Evolutionary conservation across 2,888 invertebrate species (phyloP), one percentile per base, ranked within the genome.

Genomic region (Empis stercorea): DNA sequence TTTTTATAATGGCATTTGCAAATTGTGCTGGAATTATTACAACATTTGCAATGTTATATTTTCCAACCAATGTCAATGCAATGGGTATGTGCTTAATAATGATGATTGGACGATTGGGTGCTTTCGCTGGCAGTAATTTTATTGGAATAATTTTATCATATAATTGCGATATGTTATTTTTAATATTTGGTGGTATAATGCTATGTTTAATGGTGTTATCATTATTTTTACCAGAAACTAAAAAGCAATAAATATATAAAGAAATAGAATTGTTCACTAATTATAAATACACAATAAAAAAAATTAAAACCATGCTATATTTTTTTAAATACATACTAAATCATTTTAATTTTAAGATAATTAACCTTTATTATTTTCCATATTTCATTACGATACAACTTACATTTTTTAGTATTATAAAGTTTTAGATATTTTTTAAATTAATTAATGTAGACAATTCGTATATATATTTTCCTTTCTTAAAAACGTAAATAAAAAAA

Each of bases 1-100:
- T 75, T 0, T 43, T 76, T 2, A 72, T 73, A 56, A 73, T 76
- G 57, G 73, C 73, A 64, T 69, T 71, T 5, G 77, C 76, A 11
- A 74, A 75, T 1, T 76, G 76, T 46, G 76, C 76, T 30, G 76
- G 76, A 0, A 55, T 78, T 23, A 71, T 77, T 59, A 74, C 73
- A 51, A 76, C 77, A 1, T 75, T 77, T 0, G 67, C 76, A 6
- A 76, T 78, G 15, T 76, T 76, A 38, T 64, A 75, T 48, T 78
- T 73, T 48, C 78, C 78, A 2, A 78, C 78, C n/a, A 73, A 75
- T 51, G 59, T 65, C 23, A 68, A 65, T 55, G 67, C 65, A 34
- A 68, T 69, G 67, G 66, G 65, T 41, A 62, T 68, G 60, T 65
- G 67, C 52, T 59, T 69, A 30, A 58, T 63, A 10, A 59, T 66